Base-by-base conservation (phyloP, 2,888 invertebrate genomes). In the Uropetala carovei region DNA sequence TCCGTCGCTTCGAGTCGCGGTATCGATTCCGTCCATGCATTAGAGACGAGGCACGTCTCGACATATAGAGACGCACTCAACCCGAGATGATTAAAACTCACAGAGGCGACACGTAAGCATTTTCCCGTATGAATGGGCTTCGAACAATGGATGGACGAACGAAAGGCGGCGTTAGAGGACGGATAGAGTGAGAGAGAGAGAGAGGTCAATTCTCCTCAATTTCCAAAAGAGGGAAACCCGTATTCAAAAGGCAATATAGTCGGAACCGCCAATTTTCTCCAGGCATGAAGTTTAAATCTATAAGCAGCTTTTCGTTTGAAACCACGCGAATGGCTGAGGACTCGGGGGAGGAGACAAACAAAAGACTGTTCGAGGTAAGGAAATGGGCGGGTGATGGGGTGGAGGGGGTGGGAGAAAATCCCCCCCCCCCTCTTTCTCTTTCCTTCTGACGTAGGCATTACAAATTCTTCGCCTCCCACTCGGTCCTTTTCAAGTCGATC, bases 231-330 rank as follows among this genome's bases (percentile, higher is more conserved):
- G 43, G 43, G 22, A 27, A 68, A 22, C 22, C 43, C 11, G 75
- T 75, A 22, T 75, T 75, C 75, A 14, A 75, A 75, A 11, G 75
- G 75, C 75, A 75, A 75, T 22, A 75, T 13, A 27, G 75, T 75
- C 27, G 22, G 18, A 75, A 27, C 75, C 75, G 75, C 75, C 75
- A 75, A 75, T 75, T 75, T 75, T 75, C 75, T 27, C 13, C 68
- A 43, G 68, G 68, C n/a, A 68, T 75, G 75, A 13, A 27, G 75
- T 75, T 75, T 75, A 75, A 75, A 75, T 75, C 75, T 75, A 75
- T 75, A 75, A 75, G 75, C 75, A 75, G 75, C 75, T 75, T 75
- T 75, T 27, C 75, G 75, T 22, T 22, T 13, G 68, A 68, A 18
- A 18, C 68, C 75, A 22, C 27, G 22, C 11, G 27, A 75, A 75